Evolutionary conservation across 2,797 vertebrate genomes (phyloP).

Genomic region (Cryptoprocta ferox): DNA sequence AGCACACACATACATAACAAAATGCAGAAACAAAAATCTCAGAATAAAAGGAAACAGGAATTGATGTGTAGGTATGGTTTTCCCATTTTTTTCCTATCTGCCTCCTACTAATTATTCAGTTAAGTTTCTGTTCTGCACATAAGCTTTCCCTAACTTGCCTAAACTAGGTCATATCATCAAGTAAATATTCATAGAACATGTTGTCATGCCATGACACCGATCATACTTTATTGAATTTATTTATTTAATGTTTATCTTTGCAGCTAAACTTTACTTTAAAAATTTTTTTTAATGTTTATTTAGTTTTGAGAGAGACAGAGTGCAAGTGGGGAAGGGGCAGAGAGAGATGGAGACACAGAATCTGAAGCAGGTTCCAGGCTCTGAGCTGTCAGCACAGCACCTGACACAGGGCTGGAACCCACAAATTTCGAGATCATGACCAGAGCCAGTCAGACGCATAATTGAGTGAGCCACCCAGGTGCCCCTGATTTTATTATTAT

Average conservation of each 20-base stretch:
- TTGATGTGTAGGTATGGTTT: background rate
- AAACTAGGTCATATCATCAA: background rate
- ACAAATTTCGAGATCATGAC: too few species aligned
- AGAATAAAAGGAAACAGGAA: background rate
- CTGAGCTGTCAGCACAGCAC: too few species aligned
- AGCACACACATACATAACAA: accelerated
- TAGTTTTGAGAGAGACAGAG: too few species aligned
- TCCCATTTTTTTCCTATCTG: background rate
- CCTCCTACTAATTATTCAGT: background rate
- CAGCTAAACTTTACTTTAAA: background rate
- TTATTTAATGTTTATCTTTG: background rate
- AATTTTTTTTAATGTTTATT: too few species aligned
- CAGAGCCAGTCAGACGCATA: too few species aligned
- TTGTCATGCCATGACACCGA: background rate
- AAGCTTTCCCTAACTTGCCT: background rate
- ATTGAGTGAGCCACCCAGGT: too few species aligned
- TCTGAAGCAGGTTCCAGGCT: too few species aligned
- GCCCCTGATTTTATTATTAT: too few species aligned
- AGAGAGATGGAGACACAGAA: too few species aligned
- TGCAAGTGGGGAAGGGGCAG: too few species aligned
- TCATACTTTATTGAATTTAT: background rate
- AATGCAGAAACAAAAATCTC: background rate
- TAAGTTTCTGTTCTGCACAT: background rate
- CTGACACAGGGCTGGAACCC: too few species aligned
- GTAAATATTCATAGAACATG: background rate